Evolutionary conservation across 1,140 invertebrate species (phyloP), one percentile per base, ranked within the genome.

Genomic region (Papilio xuthus): DNA sequence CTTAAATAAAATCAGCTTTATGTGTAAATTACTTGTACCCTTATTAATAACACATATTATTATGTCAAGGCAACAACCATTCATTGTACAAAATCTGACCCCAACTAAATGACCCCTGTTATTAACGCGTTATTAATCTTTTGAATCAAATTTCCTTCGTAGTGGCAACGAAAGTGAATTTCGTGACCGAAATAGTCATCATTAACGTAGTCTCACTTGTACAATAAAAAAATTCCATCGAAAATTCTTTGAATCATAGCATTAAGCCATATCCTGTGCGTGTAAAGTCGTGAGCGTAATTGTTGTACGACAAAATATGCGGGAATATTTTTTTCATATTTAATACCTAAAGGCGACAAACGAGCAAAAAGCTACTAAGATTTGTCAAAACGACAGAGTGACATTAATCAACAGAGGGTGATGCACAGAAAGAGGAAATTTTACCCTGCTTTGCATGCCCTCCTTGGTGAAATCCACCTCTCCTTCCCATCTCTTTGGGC

Each of bases 241-340:
- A 42, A 63, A 63, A 70, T 60, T 69, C 37, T 70, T 42, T 32
- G 70, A 84, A 85, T 83, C 83, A 80, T 53, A 78, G 73, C 78
- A 84, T 85, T 86, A 79, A 81, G 78, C 69, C 78, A 63, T 80
- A 80, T 82, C 81, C 82, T 82, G 78, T 79, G 84, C 81, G 83
- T 83, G 84, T 75, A 69, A 28, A 41, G 60, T 60, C 44, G 23
- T 78, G 15, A 18, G 20, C 42, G 42, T 63, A 69, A 67, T 74
- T 20, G 28, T 13, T 56, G n/a, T 74, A 37, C 41, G 32, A 32
- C n/a, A 26, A 28, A 75, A 67, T 50, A 28, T 74, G 8, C 42
- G 37, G 73, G 23, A n/a, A n/a, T n/a, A n/a, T n/a, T 20, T 70
- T 63, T 67, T 75, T 75, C 41, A 74, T 74, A 47, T 37, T 32